These are phyloP conservation scores for Pelvicachromis taeniatus DNA, from an alignment of 2,113 vertebrate species.

Conservation along the genomic window DNA sequence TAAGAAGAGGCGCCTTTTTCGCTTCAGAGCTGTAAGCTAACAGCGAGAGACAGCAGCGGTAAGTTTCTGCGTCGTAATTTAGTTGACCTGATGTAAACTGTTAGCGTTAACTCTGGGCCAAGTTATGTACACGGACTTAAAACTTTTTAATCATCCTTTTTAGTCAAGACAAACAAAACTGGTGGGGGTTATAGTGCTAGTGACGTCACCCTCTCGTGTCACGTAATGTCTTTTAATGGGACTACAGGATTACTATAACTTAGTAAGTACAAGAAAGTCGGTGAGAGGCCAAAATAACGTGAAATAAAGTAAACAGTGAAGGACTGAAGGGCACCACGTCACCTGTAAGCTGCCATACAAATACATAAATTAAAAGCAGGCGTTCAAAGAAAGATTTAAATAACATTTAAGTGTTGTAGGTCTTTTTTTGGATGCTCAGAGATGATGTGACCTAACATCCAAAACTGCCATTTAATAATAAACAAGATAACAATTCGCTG, in stretches of 20 bases:
- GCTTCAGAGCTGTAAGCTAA: not conserved
- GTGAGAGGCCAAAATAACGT: not conserved
- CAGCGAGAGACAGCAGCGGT: not conserved
- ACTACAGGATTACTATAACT: not conserved
- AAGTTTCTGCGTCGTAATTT: not conserved
- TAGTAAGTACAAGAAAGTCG: not conserved
- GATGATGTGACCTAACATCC: not conserved
- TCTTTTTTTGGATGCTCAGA: not conserved
- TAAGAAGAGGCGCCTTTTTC: fast-evolving
- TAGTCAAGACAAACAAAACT: not conserved
- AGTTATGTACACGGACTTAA: not conserved
- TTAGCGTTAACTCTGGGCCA: not conserved
- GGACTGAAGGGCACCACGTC: not conserved
- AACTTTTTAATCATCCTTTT: not conserved
- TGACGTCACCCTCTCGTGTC: not conserved
- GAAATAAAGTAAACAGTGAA: not conserved
- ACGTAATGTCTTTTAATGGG: not conserved
- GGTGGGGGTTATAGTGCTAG: fast-evolving
- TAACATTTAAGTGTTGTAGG: not conserved
- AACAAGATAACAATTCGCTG: not conserved
- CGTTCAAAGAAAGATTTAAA: not conserved
- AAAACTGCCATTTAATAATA: not conserved
- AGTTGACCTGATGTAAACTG: not conserved
- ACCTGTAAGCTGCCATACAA: not conserved
- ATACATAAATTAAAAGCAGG: not conserved